Base-by-base conservation (phyloP, 2,113 vertebrate genomes). In the Sorex araneus region DNA sequence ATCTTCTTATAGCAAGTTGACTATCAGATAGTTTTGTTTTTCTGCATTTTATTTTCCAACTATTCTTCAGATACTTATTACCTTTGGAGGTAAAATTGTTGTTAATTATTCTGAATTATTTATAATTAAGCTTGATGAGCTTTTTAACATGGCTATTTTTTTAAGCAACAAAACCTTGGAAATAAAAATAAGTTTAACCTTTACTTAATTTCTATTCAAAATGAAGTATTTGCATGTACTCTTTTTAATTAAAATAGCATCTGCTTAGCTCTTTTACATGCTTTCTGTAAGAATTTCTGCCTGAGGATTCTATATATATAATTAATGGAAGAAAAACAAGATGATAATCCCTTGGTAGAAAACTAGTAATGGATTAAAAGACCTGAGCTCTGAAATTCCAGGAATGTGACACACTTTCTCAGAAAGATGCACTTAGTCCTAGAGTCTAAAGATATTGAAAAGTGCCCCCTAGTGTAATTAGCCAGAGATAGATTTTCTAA, bases 251-350 rank as follows among this genome's bases (percentile, higher is more conserved):
- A 93, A 97, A 97, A 82, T 88, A 85, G 76, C 84, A 67, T 89
- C 75, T 95, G 71, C 93, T 96, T 97, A 93, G 80, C 81, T 95
- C 32, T 3, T 80, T 98, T 97, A 94, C 93, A 50, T 97, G 96
- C 91, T 97, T 96, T 96, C 94, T 97, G 94, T 97, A 96, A 97
- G 74, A 0, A 97, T 96, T 97, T 96, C 96, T 97, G 96, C 94
- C 92, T 63, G 94, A 97, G 87, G 43, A 95, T 77, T 95, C 96
- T 97, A 93, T 96, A 95, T 96, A 95, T 98, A 97, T 96, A 97
- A 98, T 98, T 97, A 97, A 97, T 97, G 96, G 96, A 96, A 95
- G 96, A 95, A 98, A 98, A 97, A 95, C 96, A 97, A 97, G 95
- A 95, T 74, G 64, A 87, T 83, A 84, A 90, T 97, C 90, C 94